Conservation (phyloP, 2,797 vertebrate species). For the Hirundo rustica region DNA sequence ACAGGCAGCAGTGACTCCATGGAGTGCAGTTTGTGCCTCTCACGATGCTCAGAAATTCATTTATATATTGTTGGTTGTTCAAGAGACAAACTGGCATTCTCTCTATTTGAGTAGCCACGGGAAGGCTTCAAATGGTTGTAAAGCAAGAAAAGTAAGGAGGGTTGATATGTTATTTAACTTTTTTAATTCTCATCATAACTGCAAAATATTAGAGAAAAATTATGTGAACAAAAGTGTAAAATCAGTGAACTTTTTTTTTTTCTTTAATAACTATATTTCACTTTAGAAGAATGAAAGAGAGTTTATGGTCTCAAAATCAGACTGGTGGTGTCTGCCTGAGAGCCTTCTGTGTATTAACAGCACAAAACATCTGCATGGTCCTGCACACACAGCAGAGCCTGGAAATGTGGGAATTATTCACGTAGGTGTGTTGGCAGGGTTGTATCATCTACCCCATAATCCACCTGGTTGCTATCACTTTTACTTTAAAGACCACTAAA, state of each 20-base stretch:
- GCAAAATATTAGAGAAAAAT: not conserved
- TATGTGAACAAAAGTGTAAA: rapidly evolving
- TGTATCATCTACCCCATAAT: not conserved
- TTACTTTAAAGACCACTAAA: conserved; percentile 47
- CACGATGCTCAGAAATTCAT: not conserved
- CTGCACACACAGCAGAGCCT: not conserved
- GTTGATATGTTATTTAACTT: not conserved
- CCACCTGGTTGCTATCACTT: conserved; percentile 47
- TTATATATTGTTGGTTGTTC: not conserved
- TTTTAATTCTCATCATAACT: not conserved
- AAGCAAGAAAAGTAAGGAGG: not conserved
- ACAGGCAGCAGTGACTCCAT: not conserved
- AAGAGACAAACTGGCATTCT: not conserved
- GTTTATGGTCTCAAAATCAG: not conserved
- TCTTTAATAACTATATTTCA: not conserved
- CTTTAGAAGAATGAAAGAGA: not conserved
- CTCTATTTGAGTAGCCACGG: not conserved
- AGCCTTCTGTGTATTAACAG: not conserved
- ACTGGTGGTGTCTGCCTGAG: not conserved
- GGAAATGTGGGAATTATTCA: conserved; percentile 22
- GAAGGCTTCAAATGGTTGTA: not conserved
- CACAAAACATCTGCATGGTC: not conserved
- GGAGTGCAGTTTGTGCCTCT: not conserved
- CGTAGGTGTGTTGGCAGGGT: not conserved
- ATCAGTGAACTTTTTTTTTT: rapidly evolving